Conservation (phyloP, 2,113 vertebrate genomes). For the Lucifuga dentata region DNA sequence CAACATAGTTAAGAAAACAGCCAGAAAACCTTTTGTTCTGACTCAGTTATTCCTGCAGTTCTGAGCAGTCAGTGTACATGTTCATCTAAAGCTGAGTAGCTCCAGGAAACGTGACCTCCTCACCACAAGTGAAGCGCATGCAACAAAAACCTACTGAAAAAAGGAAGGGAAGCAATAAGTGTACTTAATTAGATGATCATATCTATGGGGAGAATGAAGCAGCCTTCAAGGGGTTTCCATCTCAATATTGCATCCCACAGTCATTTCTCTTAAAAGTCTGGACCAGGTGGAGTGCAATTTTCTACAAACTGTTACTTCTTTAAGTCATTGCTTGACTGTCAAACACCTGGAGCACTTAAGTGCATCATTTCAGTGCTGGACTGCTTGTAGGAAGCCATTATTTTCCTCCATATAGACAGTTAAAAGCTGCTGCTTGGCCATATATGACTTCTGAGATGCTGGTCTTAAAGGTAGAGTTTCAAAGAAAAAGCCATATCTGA, state of each 20-base stretch:
- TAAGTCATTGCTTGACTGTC: background rate
- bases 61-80: conserved; percentile 13
- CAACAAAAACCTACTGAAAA: conserved; percentile 8
- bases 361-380: background rate
- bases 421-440: too few relatives aligned
- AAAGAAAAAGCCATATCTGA: too few relatives aligned
- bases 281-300: conserved; percentile 2
- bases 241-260: background rate
- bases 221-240: conserved; percentile 2
- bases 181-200: background rate
- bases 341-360: background rate
- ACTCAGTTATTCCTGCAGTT: conserved; percentile 7
- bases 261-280: conserved; percentile 10
- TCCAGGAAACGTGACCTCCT: conserved; percentile 7
- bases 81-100: conserved; percentile 15
- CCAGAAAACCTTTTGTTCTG: conserved; percentile 5
- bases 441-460: too few relatives aligned
- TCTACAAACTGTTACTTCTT: background rate
- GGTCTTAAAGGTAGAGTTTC: too few relatives aligned
- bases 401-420: too few relatives aligned
- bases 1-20: conserved; percentile 18
- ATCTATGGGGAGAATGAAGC: background rate
- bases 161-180: background rate
- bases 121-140: conserved; percentile 7
- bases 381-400: too few relatives aligned